Conservation (phyloP, 2,888 invertebrate genomes). For the Mellilla xanthometata region DNA sequence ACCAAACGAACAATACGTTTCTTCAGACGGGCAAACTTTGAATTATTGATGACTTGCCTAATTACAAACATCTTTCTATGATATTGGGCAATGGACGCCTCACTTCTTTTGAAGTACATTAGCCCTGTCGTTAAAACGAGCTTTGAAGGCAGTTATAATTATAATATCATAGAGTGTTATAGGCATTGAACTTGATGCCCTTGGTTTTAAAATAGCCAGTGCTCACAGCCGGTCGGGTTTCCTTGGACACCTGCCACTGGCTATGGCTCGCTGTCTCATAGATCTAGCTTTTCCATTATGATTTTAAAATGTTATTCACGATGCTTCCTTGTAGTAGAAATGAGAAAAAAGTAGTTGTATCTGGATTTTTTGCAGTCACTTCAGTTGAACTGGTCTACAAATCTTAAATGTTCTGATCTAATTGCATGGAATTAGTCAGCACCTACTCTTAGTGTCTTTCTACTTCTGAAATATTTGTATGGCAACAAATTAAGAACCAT, state of each 20-base stretch:
- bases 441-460: too few species aligned
- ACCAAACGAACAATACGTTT: too few species aligned
- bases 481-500: too few species aligned
- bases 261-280: conserved; percentile 20
- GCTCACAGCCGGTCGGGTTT: conserved; percentile 40
- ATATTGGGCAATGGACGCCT: not conserved
- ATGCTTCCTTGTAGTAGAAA: not conserved
- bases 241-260: conserved; percentile 52
- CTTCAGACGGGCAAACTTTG: too few species aligned
- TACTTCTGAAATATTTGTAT: too few species aligned
- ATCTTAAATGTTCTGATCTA: too few species aligned
- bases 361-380: too few species aligned
- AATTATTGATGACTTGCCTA: too few species aligned
- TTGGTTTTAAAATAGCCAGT: conserved; percentile 45
- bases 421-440: too few species aligned
- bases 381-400: too few species aligned
- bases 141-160: not conserved
- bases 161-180: conserved; percentile 6
- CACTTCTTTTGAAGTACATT: not conserved
- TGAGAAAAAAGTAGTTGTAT: too few species aligned
- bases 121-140: not conserved
- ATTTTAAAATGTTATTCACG: conserved; percentile 2
- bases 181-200: conserved; percentile 47
- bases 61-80: too few species aligned
- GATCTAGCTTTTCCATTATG: conserved; percentile 5